Percentiles rank a stretch among this genome's conserved stretches.
Evolutionary conservation across 2,113 vertebrate species (phyloP).

Genomic region (Fregata magnificens): DNA sequence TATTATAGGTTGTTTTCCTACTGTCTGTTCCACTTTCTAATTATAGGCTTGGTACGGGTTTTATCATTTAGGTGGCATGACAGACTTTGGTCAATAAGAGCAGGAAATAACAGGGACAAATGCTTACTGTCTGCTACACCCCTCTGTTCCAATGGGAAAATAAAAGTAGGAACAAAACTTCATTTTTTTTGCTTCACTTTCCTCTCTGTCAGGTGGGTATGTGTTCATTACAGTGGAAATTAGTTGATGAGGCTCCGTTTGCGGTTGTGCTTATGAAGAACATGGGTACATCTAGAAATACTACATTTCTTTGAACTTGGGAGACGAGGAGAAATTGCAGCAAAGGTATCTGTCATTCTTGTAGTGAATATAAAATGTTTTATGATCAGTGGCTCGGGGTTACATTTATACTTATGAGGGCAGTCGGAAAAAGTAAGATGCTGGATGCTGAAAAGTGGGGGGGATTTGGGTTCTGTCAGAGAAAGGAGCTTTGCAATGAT

Average conservation of each 20-base stretch:
- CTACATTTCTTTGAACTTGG: neutral
- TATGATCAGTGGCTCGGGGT: neutral
- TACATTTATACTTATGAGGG: neutral
- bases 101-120: constrained; percentile 23
- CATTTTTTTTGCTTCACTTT: neutral
- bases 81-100: neutral
- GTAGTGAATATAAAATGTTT: neutral
- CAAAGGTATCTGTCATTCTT: neutral
- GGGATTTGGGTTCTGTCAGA: neutral
- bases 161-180: neutral
- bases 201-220: neutral
- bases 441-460: neutral
- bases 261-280: neutral
- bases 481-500: neutral
- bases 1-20: neutral
- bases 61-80: neutral
- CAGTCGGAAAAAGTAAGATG: neutral
- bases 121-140: neutral
- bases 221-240: neutral
- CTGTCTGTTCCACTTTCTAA: neutral
- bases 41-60: neutral
- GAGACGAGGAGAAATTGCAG: neutral
- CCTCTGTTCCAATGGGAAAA: constrained; percentile 17
- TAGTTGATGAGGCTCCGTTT: neutral
- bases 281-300: neutral